Evolutionary conservation across 2,113 vertebrate species (phyloP), one percentile per base, ranked within the genome.

Genomic region (Tichodroma muraria): DNA sequence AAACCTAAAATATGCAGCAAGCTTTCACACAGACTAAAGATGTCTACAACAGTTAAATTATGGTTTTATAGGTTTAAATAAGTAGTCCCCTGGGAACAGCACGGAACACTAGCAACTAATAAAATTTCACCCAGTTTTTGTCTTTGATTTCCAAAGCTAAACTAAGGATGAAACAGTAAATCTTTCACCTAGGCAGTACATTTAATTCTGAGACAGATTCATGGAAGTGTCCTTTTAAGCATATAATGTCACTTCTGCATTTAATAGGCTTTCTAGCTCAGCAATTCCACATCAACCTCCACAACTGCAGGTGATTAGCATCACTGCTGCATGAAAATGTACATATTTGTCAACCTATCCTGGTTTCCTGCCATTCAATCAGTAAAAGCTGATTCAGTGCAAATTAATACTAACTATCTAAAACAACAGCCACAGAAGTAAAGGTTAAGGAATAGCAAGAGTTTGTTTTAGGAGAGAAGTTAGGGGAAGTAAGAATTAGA

Each of bases 391-490:
- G 17, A 83, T 42, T 56, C 52, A 61, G 30, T 1, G 4, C 47
- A 45, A 68, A 87, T 42, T 52, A 72, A 75, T 10, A 66, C 5
- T 16, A 71, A 72, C 5, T 49, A n/a, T 49, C 24, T 72, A 20
- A 45, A 87, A 89, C 17, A 72, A 13, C 14, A 80, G 33, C 6
- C 54, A 79, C 31, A 56, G 15, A 79, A 56, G 12, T 13, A 52
- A 76, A 47, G 14, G 28, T 0, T 44, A 31, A 5, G 11, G 5
- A 19, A 54, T 0, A 28, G 50, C 1, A 4, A 84, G 35, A 54
- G 19, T 38, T 70, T 24, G 6, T 33, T 79, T 76, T 17, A 54
- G 19, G 19, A n/a, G 13, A 65, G 15, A 53, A 77, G 11, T 45
- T 23, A 81, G 2, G 6, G 20, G 91, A 81, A 60, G 19, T 3